phyloP scores from a whole-genome alignment of 2,797 vertebrate species.

The Anguilla megastoma region DNA sequence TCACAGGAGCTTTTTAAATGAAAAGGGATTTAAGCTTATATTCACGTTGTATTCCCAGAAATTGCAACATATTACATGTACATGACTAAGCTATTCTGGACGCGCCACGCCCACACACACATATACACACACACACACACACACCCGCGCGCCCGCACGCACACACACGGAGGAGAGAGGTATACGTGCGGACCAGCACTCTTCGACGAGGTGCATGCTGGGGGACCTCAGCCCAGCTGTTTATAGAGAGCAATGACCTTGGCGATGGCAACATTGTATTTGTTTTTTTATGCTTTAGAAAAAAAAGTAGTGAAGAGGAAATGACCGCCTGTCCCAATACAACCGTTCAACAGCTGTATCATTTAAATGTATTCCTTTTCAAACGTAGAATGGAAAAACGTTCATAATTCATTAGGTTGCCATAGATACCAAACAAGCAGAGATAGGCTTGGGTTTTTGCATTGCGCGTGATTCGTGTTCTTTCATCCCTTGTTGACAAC shows the following conservation, averaged over 20 bases:
- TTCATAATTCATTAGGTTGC: constrained; percentile 18
- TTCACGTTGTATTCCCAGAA: not conserved
- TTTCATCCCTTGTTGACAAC: not conserved
- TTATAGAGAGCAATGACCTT: constrained; percentile 65
- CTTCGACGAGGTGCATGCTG: constrained; percentile 57
- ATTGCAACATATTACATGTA: constrained; percentile 27
- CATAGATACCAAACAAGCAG: constrained; percentile 28
- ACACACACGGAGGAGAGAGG: not conserved
- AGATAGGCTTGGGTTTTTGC: constrained; percentile 2
- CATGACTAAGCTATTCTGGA: constrained; percentile 55
- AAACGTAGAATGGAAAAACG: not conserved
- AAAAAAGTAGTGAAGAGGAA: constrained; percentile 54
- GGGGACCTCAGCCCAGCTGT: constrained; percentile 69
- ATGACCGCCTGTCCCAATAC: constrained; percentile 42
- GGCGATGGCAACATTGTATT: constrained; percentile 50
- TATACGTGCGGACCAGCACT: constrained; percentile 56
- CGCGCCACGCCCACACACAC: not conserved
- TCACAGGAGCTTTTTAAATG: not conserved
- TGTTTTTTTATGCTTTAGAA: constrained; percentile 54
- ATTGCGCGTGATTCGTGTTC: not conserved
- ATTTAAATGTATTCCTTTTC: constrained; percentile 12
- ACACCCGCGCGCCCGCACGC: not conserved
- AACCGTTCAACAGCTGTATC: not conserved
- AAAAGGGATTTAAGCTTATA: not conserved
- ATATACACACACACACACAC: not conserved